Evolutionary conservation across 1,140 invertebrate genomes (phyloP).

Genomic region (Myzus persicae): DNA sequence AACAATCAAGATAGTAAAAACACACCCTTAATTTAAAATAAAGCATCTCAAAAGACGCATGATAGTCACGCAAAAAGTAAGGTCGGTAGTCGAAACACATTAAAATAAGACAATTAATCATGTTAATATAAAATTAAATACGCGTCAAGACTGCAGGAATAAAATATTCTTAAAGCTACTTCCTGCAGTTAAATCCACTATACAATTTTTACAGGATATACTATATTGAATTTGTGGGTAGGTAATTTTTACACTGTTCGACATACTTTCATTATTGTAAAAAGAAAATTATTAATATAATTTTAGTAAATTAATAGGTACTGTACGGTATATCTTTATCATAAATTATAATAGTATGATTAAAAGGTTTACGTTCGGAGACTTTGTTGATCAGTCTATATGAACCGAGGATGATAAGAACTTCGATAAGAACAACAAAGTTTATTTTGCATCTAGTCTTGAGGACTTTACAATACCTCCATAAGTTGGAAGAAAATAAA

Average conservation of each 20-base stretch:
- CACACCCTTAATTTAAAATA: slow-evolving; percentile 25
- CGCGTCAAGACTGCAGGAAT: background rate
- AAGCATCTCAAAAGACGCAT: background rate
- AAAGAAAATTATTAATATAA: background rate
- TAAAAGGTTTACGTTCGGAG: background rate
- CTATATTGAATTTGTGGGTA: background rate
- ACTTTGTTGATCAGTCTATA: background rate
- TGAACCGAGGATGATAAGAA: background rate
- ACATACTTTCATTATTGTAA: too few species aligned
- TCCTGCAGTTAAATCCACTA: background rate
- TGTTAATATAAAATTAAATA: slow-evolving; percentile 11
- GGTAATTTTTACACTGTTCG: background rate
- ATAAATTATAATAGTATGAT: background rate
- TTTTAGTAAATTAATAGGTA: background rate
- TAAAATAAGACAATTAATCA: background rate
- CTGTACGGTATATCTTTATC: background rate
- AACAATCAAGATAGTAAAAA: background rate
- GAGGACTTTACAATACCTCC: background rate
- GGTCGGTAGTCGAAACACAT: background rate
- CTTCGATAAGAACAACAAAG: too few species aligned
- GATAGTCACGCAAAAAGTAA: background rate
- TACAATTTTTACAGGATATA: background rate
- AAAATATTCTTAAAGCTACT: background rate
- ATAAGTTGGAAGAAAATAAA: background rate
- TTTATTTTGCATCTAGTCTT: background rate